phyloP scores from a whole-genome alignment of 2,113 vertebrate genomes.

The Petaurus breviceps region DNA sequence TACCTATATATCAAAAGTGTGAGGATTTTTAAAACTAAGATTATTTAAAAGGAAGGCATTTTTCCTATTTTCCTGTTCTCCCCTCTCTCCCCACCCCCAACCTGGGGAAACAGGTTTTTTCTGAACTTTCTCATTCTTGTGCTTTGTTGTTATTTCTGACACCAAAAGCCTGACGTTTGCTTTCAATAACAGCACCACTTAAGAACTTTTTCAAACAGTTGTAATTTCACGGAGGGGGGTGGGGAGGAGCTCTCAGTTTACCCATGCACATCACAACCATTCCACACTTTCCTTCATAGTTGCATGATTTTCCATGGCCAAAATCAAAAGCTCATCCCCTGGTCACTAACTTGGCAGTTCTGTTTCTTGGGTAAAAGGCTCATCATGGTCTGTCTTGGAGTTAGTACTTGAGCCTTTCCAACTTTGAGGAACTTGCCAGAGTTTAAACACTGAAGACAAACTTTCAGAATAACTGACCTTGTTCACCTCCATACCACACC shows the following conservation, averaged over 20 bases:
- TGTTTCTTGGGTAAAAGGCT: background rate
- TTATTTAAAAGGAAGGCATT: constrained; percentile 24
- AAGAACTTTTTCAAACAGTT: background rate
- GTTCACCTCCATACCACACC: background rate
- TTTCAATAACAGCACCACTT: background rate
- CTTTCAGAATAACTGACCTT: background rate
- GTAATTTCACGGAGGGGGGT: background rate
- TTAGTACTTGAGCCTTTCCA: background rate
- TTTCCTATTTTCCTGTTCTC: background rate
- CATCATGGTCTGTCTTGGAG: background rate
- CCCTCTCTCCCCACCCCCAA: constrained; percentile 11
- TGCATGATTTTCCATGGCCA: background rate
- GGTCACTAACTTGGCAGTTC: background rate
- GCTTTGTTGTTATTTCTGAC: constrained; percentile 41
- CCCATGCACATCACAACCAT: background rate
- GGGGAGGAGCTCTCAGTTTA: background rate
- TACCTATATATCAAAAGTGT: constrained; percentile 53
- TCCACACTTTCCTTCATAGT: background rate
- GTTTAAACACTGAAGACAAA: background rate
- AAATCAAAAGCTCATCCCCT: background rate
- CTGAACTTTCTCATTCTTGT: constrained; percentile 7
- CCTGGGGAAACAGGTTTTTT: constrained; percentile 31
- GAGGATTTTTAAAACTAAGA: background rate
- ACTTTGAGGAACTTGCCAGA: background rate
- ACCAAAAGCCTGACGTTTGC: background rate